Evolutionary conservation across 2,888 invertebrate genomes (phyloP).

Genomic region (Cheilosia grossa): DNA sequence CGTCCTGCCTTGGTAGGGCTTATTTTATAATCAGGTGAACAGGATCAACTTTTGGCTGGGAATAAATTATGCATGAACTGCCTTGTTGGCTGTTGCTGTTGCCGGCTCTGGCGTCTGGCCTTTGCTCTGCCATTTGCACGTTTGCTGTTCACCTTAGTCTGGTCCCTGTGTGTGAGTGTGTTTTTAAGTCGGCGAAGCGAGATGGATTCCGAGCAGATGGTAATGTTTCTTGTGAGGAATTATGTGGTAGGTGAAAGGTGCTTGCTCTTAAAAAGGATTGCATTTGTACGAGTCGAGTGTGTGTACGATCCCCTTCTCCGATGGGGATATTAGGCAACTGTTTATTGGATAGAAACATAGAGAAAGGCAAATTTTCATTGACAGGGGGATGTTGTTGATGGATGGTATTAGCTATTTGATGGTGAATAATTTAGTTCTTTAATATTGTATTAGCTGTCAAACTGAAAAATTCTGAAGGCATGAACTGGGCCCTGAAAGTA

Average conservation of each 20-base stretch:
- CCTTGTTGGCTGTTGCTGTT: slow-evolving; percentile 52
- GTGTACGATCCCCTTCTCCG: slow-evolving; percentile 1
- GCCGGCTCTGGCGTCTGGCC: slow-evolving; percentile 30
- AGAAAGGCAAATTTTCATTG: background rate
- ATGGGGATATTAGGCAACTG: too few species aligned
- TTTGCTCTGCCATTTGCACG: slow-evolving; percentile 37
- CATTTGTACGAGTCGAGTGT: background rate
- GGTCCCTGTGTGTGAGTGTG: slow-evolving; percentile 28
- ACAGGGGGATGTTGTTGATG: background rate
- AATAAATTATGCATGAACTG: slow-evolving; percentile 75
- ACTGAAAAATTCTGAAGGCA: too few species aligned
- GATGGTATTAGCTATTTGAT: too few species aligned
- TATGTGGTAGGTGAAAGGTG: slow-evolving; percentile 28
- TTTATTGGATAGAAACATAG: slow-evolving; percentile 8
- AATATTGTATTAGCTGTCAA: too few species aligned
- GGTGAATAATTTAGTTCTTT: too few species aligned
- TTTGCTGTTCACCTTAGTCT: slow-evolving; percentile 20
- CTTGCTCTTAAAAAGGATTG: slow-evolving; percentile 33
- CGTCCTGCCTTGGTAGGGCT: slow-evolving; percentile 38
- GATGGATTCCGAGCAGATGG: slow-evolving; percentile 65
- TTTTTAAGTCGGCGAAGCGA: background rate
- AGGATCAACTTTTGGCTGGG: slow-evolving; percentile 73
- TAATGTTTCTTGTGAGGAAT: slow-evolving; percentile 53
- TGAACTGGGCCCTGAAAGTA: too few species aligned
- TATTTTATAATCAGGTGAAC: slow-evolving; percentile 74